Evolutionary conservation across 2,888 invertebrate species (phyloP).

Genomic region (Vesta saturnalis): DNA sequence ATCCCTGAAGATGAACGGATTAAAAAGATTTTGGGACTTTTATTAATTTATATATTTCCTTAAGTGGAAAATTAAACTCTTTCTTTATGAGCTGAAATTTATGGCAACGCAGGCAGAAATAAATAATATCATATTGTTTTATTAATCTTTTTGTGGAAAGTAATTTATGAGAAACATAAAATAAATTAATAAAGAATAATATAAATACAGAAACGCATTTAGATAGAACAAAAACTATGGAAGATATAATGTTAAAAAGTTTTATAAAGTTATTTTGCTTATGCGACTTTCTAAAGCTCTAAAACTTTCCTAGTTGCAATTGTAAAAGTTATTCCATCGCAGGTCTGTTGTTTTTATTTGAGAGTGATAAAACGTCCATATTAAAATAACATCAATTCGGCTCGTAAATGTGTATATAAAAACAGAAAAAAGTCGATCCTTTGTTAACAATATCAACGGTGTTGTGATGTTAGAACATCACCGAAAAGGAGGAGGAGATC

Average conservation of each 20-base stretch:
- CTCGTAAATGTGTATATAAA: slow-evolving; percentile 13
- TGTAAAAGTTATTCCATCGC: slow-evolving; percentile 2
- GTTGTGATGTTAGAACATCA: slow-evolving; percentile 23
- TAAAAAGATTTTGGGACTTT: too few relatives aligned
- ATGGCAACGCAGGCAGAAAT: too few relatives aligned
- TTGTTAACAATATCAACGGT: slow-evolving; percentile 25
- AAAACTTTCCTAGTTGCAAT: slow-evolving; percentile 10
- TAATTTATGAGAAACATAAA: too few relatives aligned
- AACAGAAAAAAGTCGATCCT: slow-evolving; percentile 41
- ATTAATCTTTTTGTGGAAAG: too few relatives aligned
- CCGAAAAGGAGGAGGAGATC: slow-evolving; percentile 36
- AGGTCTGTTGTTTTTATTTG: slow-evolving; percentile 8
- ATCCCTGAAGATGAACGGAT: too few relatives aligned
- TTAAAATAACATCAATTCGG: slow-evolving; percentile 10
- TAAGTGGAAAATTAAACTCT: too few relatives aligned
- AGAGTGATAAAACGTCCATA: slow-evolving; percentile 4
- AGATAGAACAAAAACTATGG: too few relatives aligned
- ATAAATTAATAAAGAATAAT: too few relatives aligned
- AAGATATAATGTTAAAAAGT: slow-evolving; percentile 14
- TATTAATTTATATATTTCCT: too few relatives aligned
- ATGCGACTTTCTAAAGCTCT: slow-evolving; percentile 10
- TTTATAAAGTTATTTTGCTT: slow-evolving; percentile 25
- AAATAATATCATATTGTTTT: too few relatives aligned
- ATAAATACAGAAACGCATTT: too few relatives aligned
- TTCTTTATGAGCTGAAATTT: too few relatives aligned